Conservation (phyloP, 2,888 invertebrate species). For the Drosophila acutilabella region DNA sequence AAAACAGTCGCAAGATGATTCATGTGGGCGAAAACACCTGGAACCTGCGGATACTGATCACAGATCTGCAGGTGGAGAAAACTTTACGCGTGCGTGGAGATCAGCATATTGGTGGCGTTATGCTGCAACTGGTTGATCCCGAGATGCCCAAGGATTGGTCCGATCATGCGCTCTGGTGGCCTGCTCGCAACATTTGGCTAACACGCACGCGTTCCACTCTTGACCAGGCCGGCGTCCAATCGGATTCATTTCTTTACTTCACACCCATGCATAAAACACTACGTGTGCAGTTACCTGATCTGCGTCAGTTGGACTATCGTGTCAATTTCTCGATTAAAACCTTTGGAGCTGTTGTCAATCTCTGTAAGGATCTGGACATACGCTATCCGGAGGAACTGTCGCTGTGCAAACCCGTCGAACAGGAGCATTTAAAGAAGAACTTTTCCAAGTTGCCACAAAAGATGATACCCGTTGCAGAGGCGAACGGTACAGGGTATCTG, state of each 20-base stretch:
- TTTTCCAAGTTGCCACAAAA: constrained; percentile 89
- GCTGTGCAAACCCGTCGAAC: constrained; percentile 94
- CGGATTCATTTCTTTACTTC: constrained; percentile 96
- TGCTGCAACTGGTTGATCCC: constrained; percentile 98
- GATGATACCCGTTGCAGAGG: constrained; percentile 80
- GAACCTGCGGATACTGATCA: constrained; percentile 97
- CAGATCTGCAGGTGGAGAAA: constrained; percentile 95
- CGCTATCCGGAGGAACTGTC: constrained; percentile 98
- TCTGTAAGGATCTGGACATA: constrained; percentile 96
- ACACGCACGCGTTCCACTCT: constrained; percentile 96
- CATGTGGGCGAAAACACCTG: constrained; percentile 96
- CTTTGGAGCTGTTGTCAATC: constrained; percentile 91
- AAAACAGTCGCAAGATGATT: constrained; percentile 80
- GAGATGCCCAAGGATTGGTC: constrained; percentile 99
- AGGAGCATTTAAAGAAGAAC: constrained; percentile 93
- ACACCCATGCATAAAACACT: constrained; percentile 99
- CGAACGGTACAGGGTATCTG: constrained; percentile 82
- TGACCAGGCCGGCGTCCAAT: constrained; percentile 98
- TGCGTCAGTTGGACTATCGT: constrained; percentile 94
- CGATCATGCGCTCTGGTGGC: constrained; percentile 99
- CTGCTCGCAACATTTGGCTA: constrained; percentile 96
- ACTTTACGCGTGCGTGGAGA: constrained; percentile 97
- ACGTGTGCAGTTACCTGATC: constrained; percentile 95
- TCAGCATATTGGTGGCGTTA: constrained; percentile 98
- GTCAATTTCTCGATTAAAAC: constrained; percentile 86